Percentiles rank a stretch among this genome's conserved stretches.
These are phyloP conservation scores for Drosophila leontia DNA, from an alignment of 1,140 invertebrate genomes.

Conservation along the genomic window DNA sequence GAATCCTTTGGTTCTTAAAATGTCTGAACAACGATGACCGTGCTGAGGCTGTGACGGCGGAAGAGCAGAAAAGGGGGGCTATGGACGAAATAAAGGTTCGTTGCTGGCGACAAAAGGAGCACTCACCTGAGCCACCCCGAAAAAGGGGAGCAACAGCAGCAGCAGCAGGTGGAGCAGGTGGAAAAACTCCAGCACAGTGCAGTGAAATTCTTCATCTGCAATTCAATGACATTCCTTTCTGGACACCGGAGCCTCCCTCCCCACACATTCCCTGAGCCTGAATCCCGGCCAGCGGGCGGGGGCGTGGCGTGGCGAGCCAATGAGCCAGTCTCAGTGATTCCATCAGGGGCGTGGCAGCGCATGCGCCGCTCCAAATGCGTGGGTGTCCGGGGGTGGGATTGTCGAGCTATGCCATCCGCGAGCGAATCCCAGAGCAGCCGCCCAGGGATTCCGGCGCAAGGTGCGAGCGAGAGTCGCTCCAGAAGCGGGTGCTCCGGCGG, in stretches of 20 bases:
- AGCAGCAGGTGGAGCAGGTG: background rate
- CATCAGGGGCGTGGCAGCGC: conserved; percentile 69
- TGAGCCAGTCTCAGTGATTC: conserved; percentile 40
- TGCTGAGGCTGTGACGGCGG: conserved; percentile 10
- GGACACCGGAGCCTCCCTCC: conserved; percentile 11
- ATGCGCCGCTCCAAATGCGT: conserved; percentile 54
- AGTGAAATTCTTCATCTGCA: conserved; percentile 82
- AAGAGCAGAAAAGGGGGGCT: background rate
- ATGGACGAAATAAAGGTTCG: conserved; percentile 1
- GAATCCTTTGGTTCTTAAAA: conserved; percentile 81
- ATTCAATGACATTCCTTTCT: conserved; percentile 79
- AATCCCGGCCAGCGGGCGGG: conserved; percentile 2
- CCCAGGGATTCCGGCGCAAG: conserved; percentile 67
- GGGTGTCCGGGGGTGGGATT: conserved; percentile 57
- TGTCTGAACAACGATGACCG: conserved; percentile 69
- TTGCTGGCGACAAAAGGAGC: conserved; percentile 29
- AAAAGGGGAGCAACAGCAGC: background rate
- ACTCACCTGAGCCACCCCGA: conserved; percentile 9
- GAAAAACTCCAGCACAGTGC: conserved; percentile 74
- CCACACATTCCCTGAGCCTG: background rate
- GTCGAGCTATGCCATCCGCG: conserved; percentile 56
- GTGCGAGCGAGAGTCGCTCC: conserved; percentile 63
- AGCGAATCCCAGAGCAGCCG: conserved; percentile 61
- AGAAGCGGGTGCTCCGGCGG: conserved; percentile 15
- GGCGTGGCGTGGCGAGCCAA: conserved; percentile 67